A percentile compares a stretch with the other conserved stretches of the same genome.
These are phyloP conservation scores for Eclectus roratus DNA, from an alignment of 2,113 vertebrate genomes.

Conservation along the genomic window DNA sequence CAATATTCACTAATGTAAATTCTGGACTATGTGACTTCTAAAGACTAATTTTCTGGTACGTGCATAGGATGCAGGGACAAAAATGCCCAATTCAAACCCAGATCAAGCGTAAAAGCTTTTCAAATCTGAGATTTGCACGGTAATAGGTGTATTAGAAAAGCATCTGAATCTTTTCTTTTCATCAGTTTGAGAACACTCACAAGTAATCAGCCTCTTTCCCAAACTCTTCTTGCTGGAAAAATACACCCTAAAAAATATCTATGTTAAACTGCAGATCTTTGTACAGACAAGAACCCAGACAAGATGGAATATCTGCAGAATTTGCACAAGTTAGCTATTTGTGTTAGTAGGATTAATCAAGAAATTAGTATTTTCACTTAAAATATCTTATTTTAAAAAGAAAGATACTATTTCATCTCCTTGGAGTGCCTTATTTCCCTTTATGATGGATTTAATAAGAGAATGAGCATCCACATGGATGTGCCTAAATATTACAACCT, in stretches of 20 bases:
- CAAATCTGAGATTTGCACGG: neutral
- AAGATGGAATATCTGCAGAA: neutral
- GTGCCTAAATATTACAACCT: neutral
- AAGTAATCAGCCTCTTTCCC: neutral
- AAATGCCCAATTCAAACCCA: neutral
- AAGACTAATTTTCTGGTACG: neutral
- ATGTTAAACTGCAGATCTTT: neutral
- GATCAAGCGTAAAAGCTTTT: neutral
- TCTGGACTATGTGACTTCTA: neutral
- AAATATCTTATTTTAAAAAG: neutral
- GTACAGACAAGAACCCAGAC: neutral
- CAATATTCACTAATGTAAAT: neutral
- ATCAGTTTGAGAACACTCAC: neutral
- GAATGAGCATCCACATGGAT: neutral
- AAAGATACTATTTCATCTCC: neutral
- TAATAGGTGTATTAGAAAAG: neutral
- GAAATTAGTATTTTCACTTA: neutral
- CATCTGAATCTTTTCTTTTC: neutral
- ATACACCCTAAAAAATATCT: neutral
- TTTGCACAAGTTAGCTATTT: neutral
- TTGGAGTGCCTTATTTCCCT: neutral
- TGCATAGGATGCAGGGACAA: neutral
- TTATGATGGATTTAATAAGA: neutral
- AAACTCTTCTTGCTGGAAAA: neutral
- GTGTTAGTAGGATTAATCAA: neutral